These are phyloP conservation scores for Glossosoma conforme DNA, from an alignment of 1,140 invertebrate species.

Conservation along the genomic window DNA sequence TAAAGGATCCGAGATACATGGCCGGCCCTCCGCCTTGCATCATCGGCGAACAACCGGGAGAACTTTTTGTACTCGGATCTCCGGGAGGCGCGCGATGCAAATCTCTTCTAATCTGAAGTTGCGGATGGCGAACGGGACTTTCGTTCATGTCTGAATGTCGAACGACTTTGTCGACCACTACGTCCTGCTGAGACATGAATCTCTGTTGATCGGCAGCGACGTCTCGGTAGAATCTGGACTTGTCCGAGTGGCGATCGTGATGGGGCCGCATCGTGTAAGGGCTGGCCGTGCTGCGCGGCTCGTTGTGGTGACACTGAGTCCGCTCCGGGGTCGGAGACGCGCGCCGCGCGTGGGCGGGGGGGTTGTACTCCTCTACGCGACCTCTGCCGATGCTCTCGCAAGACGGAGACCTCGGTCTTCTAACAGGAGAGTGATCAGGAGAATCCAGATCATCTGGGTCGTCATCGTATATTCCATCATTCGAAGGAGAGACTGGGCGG, in stretches of 20 bases:
- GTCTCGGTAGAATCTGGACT: conserved; percentile 36
- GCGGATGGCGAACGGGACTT: conserved; percentile 42
- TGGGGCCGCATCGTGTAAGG: conserved; percentile 63
- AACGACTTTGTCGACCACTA: conserved; percentile 49
- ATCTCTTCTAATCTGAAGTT: conserved; percentile 66
- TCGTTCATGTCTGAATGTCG: conserved; percentile 42
- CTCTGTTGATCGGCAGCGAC: conserved; percentile 28
- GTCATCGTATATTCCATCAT: conserved; percentile 52
- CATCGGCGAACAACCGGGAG: conserved; percentile 39
- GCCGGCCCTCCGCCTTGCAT: conserved; percentile 44
- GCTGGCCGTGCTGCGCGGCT: conserved; percentile 51
- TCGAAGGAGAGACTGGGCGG: conserved; percentile 44
- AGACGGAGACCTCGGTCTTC: conserved; percentile 47
- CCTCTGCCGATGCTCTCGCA: conserved; percentile 45
- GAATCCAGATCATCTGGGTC: conserved; percentile 54
- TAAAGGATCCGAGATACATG: conserved; percentile 55
- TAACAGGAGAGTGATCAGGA: conserved; percentile 52
- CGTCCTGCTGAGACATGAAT: conserved; percentile 45
- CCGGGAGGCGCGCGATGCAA: conserved; percentile 52
- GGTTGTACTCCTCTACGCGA: conserved; percentile 38
- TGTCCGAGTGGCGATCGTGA: conserved; percentile 48
- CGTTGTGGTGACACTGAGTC: conserved; percentile 62
- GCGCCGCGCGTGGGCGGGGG: conserved; percentile 32
- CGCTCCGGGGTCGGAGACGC: conserved; percentile 49
- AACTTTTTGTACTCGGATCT: conserved; percentile 33